phyloP scores from a whole-genome alignment of 2,113 vertebrate species.

The Piprites chloris region DNA sequence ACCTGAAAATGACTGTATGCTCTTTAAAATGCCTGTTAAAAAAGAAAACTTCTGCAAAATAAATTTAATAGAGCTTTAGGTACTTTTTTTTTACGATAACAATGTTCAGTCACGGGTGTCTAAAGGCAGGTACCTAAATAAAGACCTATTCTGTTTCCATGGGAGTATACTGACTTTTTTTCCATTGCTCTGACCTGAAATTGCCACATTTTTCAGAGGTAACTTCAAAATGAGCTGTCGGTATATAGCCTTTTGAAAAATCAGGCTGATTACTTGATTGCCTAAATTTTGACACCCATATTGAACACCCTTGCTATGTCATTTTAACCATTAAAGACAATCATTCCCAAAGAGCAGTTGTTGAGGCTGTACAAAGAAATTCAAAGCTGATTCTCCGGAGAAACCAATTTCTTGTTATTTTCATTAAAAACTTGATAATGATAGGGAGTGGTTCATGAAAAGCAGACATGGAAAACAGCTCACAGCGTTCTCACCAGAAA shows the following conservation, averaged over 20 bases:
- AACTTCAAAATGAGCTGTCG: background rate
- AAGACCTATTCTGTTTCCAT: background rate
- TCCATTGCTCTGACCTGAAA: background rate
- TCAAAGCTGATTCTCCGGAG: background rate
- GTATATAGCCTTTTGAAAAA: background rate
- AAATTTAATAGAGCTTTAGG: background rate
- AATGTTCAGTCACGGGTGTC: background rate
- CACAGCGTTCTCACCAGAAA: background rate
- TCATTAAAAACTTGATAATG: background rate
- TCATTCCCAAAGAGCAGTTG: background rate
- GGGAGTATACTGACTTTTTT: background rate
- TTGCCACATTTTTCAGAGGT: background rate
- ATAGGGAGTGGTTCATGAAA: background rate
- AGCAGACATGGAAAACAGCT: background rate
- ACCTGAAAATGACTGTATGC: background rate
- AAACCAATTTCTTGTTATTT: background rate
- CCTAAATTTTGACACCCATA: background rate
- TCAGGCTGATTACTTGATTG: constrained; percentile 14
- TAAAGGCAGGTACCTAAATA: background rate
- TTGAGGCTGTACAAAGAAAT: background rate
- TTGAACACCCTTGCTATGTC: background rate
- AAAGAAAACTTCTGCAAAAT: background rate
- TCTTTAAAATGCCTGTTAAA: background rate
- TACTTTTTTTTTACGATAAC: background rate
- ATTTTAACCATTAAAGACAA: background rate